Base-by-base conservation (phyloP, 2,888 invertebrate species). In the Habrosyne pyritoides region DNA sequence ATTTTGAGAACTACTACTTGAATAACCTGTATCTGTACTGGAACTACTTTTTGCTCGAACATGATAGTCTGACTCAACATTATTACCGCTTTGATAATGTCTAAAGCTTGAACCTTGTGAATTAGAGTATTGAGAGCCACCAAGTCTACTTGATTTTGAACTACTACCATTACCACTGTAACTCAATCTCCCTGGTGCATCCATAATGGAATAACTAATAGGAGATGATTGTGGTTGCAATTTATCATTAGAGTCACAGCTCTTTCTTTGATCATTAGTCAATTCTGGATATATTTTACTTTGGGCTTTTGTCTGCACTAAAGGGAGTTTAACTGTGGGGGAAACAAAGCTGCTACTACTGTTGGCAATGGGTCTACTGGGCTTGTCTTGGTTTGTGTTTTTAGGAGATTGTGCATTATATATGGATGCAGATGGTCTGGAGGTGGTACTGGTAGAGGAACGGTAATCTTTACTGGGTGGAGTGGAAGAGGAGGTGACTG, bases 231-330 rank as follows among this genome's bases (percentile, higher is more conserved):
- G 95, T 53, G 93, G 91, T 73, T 93, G 93, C 54, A 84, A 59
- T 78, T 91, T 91, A 61, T 93, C 93, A 81, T 90, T 87, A 82
- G 85, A 87, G 77, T 83, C 93, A 93, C 86, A 94, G 93, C 69
- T 94, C 92, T 81, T 93, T 83, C 82, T 92, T 83, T 86, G 93
- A 80, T 84, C 94, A 75, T 76, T 85, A 68, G 63, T 91, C 67
- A 96, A 73, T 75, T 96, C 96, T 55, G 96, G 95, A 84, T 96
- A 96, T 71, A 95, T 94, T 91, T 96, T 96, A 69, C 95, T 94
- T 89, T 96, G 96, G 66, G 95, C 95, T 88, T 96, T 96, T 60
- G 96, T 95, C 85, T 96, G 96, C 68, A 96, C 94, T 72, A 89
- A 91, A 54, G 93, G 90, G 28, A 90, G 83, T 79, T 93, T 93